phyloP scores from a whole-genome alignment of 2,888 invertebrate genomes.

The Latrodectus hesperus region DNA sequence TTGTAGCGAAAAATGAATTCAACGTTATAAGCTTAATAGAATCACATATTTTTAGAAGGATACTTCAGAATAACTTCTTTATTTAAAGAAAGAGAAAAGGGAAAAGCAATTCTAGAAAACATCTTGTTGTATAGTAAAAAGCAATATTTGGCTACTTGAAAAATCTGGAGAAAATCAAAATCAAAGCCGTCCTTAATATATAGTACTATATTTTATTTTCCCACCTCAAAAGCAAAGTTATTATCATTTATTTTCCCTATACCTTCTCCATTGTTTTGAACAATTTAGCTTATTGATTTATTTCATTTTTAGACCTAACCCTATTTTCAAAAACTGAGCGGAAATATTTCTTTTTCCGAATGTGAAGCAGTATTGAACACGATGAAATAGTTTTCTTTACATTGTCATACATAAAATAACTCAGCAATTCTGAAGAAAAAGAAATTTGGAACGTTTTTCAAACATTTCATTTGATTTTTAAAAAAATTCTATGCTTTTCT shows the following conservation, averaged over 20 bases:
- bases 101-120: too few relatives aligned
- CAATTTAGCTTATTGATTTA: conserved; percentile 54
- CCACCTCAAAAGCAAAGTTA: conserved; percentile 38
- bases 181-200: background rate
- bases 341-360: background rate
- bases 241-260: conserved; percentile 43
- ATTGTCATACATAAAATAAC: background rate
- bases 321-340: background rate
- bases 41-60: too few relatives aligned
- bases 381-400: background rate
- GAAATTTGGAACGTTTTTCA: conserved; percentile 27
- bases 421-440: background rate
- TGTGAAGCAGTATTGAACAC: background rate
- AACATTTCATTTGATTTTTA: conserved; percentile 47
- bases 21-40: too few relatives aligned
- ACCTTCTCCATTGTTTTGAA: conserved; percentile 7
- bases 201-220: conserved; percentile 4
- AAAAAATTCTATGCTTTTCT: conserved; percentile 24
- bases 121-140: background rate
- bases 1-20: too few relatives aligned
- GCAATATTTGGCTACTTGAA: conserved; percentile 7
- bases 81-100: too few relatives aligned
- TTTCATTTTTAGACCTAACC: background rate
- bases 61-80: too few relatives aligned
- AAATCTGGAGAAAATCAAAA: conserved; percentile 28